Conservation (phyloP, 2,113 vertebrate genomes). For the Zosterops japonicus region DNA sequence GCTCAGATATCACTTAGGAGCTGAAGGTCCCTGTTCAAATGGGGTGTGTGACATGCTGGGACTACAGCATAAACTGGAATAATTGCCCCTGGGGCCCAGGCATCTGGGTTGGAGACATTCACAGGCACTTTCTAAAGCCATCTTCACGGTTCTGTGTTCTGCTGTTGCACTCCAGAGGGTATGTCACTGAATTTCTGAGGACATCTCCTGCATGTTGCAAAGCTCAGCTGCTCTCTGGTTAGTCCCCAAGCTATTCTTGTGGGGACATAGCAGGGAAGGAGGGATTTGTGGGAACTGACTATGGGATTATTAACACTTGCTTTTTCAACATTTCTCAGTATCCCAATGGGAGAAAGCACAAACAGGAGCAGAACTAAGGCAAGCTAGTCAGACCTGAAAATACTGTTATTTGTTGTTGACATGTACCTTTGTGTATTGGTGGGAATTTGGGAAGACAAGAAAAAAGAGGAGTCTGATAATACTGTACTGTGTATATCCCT, state of each 20-base stretch:
- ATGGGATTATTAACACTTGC: neutral
- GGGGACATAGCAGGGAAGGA: neutral
- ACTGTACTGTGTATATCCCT: neutral
- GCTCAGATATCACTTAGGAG: neutral
- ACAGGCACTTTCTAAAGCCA: neutral
- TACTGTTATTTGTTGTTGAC: neutral
- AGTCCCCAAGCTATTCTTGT: neutral
- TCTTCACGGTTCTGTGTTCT: neutral
- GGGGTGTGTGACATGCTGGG: neutral
- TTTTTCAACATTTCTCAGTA: neutral
- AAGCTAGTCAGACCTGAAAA: neutral
- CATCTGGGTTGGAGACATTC: constrained; percentile 38
- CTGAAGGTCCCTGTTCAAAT: neutral
- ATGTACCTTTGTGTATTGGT: neutral
- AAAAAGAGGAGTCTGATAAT: neutral
- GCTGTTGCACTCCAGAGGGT: neutral
- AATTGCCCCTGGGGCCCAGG: constrained; percentile 39
- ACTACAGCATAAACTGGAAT: neutral
- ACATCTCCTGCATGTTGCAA: neutral
- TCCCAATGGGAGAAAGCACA: neutral
- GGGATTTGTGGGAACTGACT: neutral
- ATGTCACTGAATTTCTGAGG: neutral
- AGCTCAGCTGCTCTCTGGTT: constrained; percentile 1
- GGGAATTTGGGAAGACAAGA: neutral
- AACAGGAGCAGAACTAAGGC: neutral